Conservation (phyloP, 2,113 vertebrate genomes). For the Cinclus mexicanus region DNA sequence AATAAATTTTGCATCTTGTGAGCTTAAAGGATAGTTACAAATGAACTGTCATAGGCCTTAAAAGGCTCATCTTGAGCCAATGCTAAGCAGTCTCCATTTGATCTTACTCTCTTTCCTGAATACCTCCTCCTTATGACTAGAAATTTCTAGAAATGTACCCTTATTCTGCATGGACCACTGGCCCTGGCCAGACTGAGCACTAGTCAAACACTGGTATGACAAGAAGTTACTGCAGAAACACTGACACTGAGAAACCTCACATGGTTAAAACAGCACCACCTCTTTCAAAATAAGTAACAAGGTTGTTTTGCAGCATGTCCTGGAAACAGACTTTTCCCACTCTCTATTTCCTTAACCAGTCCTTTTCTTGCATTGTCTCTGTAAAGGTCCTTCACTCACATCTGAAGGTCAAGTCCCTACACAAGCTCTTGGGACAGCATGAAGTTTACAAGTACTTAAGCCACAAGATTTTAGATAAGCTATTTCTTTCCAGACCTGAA, state of each 20-base stretch:
- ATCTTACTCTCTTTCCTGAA: not conserved
- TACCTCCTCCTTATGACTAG: accelerated
- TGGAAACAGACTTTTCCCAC: not conserved
- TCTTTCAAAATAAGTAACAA: not conserved
- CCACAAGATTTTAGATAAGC: not conserved
- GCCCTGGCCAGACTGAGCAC: not conserved
- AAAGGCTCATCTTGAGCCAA: not conserved
- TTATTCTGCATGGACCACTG: not conserved
- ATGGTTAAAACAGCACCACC: not conserved
- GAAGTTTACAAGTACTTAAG: not conserved
- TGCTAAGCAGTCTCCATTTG: not conserved
- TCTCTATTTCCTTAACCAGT: not conserved
- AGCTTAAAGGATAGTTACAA: not conserved
- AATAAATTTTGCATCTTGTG: not conserved
- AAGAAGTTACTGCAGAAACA: not conserved
- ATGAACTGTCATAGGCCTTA: not conserved
- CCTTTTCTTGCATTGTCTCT: not conserved
- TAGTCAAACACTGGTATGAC: not conserved
- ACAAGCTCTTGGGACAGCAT: not conserved
- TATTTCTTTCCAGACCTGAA: not conserved
- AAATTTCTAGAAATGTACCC: not conserved
- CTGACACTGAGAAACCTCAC: not conserved
- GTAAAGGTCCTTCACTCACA: not conserved
- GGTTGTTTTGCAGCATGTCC: not conserved
- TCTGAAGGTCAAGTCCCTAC: accelerated